These are phyloP conservation scores for Hydrozoanthus tunicans DNA, from an alignment of 64 coral and sea anemone genomes.

Conservation along the genomic window DNA sequence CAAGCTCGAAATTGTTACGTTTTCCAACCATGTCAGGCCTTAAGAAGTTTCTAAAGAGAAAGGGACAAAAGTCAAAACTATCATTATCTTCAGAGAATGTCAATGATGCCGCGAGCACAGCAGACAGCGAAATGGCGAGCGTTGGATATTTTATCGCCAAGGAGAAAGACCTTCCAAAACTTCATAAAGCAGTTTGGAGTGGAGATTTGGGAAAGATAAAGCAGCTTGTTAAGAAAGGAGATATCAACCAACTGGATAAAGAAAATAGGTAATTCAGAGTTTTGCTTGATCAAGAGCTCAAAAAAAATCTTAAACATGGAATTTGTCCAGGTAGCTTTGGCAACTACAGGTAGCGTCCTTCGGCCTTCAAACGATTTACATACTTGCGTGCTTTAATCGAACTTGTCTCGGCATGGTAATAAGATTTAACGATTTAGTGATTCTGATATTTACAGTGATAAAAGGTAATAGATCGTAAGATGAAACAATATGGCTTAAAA, in stretches of 20 bases:
- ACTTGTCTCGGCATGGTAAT: background rate
- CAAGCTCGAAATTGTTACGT: background rate
- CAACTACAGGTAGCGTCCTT: slow-evolving; percentile 63
- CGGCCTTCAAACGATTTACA: background rate
- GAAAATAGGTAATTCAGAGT: slow-evolving; percentile 90
- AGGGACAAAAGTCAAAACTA: slow-evolving; percentile 51
- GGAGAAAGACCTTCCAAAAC: slow-evolving; percentile 98
- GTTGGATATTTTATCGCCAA: slow-evolving; percentile 89
- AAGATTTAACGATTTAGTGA: background rate
- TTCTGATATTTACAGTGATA: background rate
- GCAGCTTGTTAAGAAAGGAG: slow-evolving; percentile 93
- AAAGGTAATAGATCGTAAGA: background rate
- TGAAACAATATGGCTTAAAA: background rate
- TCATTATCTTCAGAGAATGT: slow-evolving; percentile 51
- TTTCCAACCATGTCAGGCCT: slow-evolving; percentile 37
- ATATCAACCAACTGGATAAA: slow-evolving; percentile 97
- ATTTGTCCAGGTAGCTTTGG: slow-evolving; percentile 52
- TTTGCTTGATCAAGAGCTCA: background rate
- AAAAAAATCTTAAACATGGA: background rate
- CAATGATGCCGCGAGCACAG: slow-evolving; percentile 30
- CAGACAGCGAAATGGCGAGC: slow-evolving; percentile 46
- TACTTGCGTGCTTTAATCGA: background rate
- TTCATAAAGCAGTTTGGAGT: slow-evolving; percentile 97
- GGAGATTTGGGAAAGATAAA: slow-evolving; percentile 77
- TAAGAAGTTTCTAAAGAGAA: slow-evolving; percentile 46